Evolutionary conservation across 2,888 invertebrate genomes (phyloP).

Genomic region (Drosophila pegasa): DNA sequence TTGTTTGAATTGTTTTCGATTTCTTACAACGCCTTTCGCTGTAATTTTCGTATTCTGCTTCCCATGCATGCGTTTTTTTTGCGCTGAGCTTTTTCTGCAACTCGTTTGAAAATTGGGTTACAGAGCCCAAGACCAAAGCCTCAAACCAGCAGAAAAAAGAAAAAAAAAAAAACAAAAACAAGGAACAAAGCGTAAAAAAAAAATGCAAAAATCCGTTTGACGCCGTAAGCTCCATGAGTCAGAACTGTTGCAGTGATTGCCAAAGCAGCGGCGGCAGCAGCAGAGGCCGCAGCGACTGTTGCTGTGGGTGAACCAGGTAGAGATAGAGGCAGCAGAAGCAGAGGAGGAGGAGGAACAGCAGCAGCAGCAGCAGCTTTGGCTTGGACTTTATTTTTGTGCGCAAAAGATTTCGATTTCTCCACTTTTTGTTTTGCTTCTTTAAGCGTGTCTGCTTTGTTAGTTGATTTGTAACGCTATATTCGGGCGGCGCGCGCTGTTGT

Average conservation of each 20-base stretch:
- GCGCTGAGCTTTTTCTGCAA: slow-evolving; percentile 44
- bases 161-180: slow-evolving; percentile 18
- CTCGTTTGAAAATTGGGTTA: slow-evolving; percentile 78
- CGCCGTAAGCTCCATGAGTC: slow-evolving; percentile 74
- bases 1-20: slow-evolving; percentile 74
- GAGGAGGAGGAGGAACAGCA: too few species aligned
- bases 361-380: slow-evolving; percentile 29
- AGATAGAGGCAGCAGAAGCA: slow-evolving; percentile 5
- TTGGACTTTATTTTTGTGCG: slow-evolving; percentile 52
- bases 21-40: slow-evolving; percentile 67
- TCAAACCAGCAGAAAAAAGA: slow-evolving; percentile 49
- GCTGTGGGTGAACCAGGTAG: slow-evolving; percentile 9
- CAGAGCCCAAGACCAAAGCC: slow-evolving; percentile 61
- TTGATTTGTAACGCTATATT: slow-evolving; percentile 57
- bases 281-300: slow-evolving; percentile 7
- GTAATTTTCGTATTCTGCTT: slow-evolving; percentile 73
- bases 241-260: slow-evolving; percentile 74
- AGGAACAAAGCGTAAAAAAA: slow-evolving; percentile 41
- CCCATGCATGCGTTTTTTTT: slow-evolving; percentile 45
- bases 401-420: slow-evolving; percentile 67
- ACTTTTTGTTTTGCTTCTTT: slow-evolving; percentile 60
- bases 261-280: slow-evolving; percentile 26
- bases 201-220: slow-evolving; percentile 79
- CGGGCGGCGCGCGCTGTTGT: slow-evolving; percentile 15
- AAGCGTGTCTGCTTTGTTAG: slow-evolving; percentile 57